Conservation (phyloP, 1,140 invertebrate genomes). For the Anastatus disparis region DNA sequence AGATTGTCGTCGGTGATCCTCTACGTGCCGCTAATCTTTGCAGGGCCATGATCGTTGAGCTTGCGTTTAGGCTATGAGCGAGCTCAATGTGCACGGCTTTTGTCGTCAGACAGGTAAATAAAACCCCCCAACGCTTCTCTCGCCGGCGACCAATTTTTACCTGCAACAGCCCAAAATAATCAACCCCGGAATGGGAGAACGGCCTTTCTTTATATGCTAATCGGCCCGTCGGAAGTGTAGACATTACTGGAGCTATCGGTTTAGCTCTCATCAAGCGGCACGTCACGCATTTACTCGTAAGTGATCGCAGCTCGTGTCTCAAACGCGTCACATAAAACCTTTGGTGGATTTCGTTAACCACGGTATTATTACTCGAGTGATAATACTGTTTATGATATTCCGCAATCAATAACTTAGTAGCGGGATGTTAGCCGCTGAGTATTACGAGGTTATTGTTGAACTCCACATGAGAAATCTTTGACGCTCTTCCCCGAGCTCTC, state of each 20-base stretch:
- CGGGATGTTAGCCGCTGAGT: neutral
- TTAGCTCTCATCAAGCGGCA: neutral
- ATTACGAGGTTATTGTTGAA: neutral
- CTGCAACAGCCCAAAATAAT: slow-evolving; percentile 54
- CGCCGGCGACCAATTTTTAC: slow-evolving; percentile 42
- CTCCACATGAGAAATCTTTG: neutral
- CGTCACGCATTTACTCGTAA: neutral
- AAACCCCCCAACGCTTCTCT: slow-evolving; percentile 53
- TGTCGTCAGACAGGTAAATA: slow-evolving; percentile 53
- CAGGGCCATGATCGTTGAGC: slow-evolving; percentile 46
- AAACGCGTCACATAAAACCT: neutral
- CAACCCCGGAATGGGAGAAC: slow-evolving; percentile 50
- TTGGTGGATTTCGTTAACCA: neutral
- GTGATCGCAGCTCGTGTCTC: neutral
- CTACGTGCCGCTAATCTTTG: slow-evolving; percentile 45
- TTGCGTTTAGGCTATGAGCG: slow-evolving; percentile 36
- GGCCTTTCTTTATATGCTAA: slow-evolving; percentile 36
- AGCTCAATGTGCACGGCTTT: slow-evolving; percentile 51
- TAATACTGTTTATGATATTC: neutral
- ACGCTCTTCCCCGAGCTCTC: neutral
- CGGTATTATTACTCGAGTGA: neutral
- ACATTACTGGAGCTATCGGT: neutral
- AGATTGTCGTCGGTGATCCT: slow-evolving; percentile 25
- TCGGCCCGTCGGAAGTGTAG: neutral
- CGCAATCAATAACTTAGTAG: no score